phyloP scores from a whole-genome alignment of 2,797 vertebrate species.

The Acanthornis magna region DNA sequence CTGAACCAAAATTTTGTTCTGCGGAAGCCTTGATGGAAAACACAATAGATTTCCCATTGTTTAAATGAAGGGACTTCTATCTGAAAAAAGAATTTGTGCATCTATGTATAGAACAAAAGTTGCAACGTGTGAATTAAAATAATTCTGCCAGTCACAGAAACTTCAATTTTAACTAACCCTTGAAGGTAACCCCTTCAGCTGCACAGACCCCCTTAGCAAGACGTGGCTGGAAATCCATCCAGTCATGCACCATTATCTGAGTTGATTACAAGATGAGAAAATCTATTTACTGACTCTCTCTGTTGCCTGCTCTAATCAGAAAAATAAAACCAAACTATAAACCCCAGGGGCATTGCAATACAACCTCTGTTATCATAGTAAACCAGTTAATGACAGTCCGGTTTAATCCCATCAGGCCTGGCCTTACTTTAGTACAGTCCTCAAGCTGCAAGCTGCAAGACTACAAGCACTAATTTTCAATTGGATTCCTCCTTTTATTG shows the following conservation, averaged over 20 bases:
- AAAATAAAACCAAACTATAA: neutral
- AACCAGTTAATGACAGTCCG: neutral
- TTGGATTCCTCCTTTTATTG: neutral
- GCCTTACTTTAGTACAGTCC: neutral
- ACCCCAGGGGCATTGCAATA: neutral
- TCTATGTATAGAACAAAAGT: neutral
- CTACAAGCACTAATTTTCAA: neutral
- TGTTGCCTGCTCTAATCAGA: neutral
- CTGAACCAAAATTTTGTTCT: neutral
- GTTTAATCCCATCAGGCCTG: neutral
- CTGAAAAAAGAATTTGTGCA: neutral
- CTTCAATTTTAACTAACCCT: neutral
- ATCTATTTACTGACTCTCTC: neutral
- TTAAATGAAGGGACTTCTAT: neutral
- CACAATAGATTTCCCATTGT: neutral
- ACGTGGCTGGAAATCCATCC: neutral
- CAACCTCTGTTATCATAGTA: neutral
- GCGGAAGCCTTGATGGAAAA: neutral
- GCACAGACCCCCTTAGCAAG: neutral
- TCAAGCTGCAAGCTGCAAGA: neutral
- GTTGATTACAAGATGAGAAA: neutral
- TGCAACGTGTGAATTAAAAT: neutral
- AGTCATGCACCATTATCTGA: neutral
- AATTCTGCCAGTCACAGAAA: neutral
- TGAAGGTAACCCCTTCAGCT: neutral